A percentile compares a stretch with the other conserved stretches of the same genome.
Conservation (phyloP, 2,888 invertebrate species). For the Polydrusus pterygomalis region DNA sequence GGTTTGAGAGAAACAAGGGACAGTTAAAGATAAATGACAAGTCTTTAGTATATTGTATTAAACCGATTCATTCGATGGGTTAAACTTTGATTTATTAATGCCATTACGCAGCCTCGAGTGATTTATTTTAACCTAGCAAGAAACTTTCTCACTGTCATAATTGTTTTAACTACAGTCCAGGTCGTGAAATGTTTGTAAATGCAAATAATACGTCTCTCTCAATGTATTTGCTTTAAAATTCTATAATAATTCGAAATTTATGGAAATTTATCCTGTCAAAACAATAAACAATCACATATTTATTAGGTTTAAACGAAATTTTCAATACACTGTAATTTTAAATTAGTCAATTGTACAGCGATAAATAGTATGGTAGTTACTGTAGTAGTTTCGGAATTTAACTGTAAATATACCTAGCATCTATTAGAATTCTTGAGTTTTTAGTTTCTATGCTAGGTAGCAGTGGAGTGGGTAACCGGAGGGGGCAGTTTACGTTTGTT, state of each 20-base stretch:
- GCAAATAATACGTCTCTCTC: constrained; percentile 16
- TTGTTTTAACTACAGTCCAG: constrained; percentile 21
- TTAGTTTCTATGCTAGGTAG: too few species aligned
- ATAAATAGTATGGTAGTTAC: too few species aligned
- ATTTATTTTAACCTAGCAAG: constrained; percentile 48
- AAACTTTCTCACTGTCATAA: constrained; percentile 54
- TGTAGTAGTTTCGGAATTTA: too few species aligned
- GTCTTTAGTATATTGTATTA: constrained; percentile 54
- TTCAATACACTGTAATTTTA: too few species aligned
- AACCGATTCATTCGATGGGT: constrained; percentile 54
- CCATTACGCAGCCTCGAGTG: constrained; percentile 43
- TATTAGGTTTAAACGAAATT: too few species aligned
- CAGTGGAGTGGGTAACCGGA: too few species aligned
- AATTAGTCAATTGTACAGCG: too few species aligned
- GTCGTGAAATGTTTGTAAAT: constrained; percentile 38
- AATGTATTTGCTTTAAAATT: not conserved
- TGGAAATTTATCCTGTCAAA: not conserved
- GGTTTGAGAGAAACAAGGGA: constrained; percentile 49
- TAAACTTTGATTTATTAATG: constrained; percentile 54
- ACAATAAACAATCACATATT: too few species aligned
- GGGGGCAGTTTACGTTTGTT: too few species aligned
- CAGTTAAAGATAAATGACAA: constrained; percentile 54
- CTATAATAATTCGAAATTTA: constrained; percentile 1
- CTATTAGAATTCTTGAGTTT: too few species aligned
- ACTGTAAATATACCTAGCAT: too few species aligned